Evolutionary conservation across 2,113 vertebrate genomes (phyloP).

Genomic region (Cephalopterus ornatus): DNA sequence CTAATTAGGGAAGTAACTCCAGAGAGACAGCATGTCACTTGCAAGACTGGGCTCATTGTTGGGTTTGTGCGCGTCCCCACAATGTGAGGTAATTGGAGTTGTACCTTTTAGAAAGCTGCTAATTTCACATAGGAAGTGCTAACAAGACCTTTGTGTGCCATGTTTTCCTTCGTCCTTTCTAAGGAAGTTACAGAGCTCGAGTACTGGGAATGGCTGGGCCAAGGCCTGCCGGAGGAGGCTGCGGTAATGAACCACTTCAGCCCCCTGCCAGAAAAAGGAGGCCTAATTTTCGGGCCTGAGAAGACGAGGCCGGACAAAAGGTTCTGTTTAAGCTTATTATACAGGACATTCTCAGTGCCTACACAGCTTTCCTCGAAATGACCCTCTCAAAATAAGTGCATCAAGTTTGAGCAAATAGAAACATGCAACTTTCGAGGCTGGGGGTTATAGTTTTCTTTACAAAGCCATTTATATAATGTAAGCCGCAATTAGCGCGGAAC

Average conservation of each 20-base stretch:
- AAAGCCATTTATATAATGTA: constrained; percentile 87
- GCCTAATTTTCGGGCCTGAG: constrained; percentile 96
- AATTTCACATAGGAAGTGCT: constrained; percentile 99
- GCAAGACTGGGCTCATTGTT: constrained; percentile 82
- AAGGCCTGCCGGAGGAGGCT: constrained; percentile 88
- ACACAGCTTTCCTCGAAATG: constrained; percentile 94
- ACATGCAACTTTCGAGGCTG: constrained; percentile 97
- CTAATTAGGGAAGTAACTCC: constrained; percentile 98
- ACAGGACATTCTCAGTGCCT: constrained; percentile 94
- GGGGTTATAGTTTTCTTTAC: constrained; percentile 97
- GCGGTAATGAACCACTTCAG: constrained; percentile 99
- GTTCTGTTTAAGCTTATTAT: constrained; percentile 99
- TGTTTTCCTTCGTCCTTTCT: constrained; percentile 97
- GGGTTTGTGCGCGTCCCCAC: constrained; percentile 85
- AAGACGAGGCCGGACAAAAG: constrained; percentile 97
- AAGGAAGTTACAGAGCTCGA: constrained; percentile 94
- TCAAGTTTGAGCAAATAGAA: constrained; percentile 98
- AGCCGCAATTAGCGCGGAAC: constrained; percentile 80
- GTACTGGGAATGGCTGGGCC: constrained; percentile 93
- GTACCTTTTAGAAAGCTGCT: constrained; percentile 99
- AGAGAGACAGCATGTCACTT: constrained; percentile 88
- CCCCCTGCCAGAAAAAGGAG: constrained; percentile 91
- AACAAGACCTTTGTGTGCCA: constrained; percentile 99
- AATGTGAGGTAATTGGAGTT: constrained; percentile 99
- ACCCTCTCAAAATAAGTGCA: constrained; percentile 99